A percentile compares a stretch with the other conserved stretches of the same genome.
These are phyloP conservation scores for Scolopax rusticola DNA, from an alignment of 2,797 vertebrate species.

Conservation along the genomic window DNA sequence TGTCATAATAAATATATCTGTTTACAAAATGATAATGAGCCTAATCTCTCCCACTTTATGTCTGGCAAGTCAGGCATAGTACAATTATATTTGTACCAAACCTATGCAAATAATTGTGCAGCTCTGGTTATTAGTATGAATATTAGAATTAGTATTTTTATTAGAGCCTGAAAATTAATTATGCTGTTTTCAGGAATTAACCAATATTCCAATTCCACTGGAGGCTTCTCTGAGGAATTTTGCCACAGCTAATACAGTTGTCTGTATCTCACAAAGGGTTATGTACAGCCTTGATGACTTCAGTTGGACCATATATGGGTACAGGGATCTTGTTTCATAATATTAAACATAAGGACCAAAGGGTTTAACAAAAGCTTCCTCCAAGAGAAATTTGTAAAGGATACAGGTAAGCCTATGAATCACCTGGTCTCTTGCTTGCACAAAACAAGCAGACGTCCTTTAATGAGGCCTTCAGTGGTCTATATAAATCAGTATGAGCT, in stretches of 20 bases:
- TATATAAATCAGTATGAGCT: background rate
- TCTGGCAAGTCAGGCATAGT: background rate
- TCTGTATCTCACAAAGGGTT: background rate
- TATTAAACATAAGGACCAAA: background rate
- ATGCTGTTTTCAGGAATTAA: slow-evolving; percentile 27
- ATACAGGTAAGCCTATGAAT: background rate
- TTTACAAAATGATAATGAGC: background rate
- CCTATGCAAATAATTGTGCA: background rate
- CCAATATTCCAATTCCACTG: background rate
- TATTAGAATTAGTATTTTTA: slow-evolving; percentile 20
- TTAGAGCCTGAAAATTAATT: slow-evolving; percentile 6
- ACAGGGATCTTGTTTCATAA: background rate
- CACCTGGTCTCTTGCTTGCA: background rate
- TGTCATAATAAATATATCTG: background rate
- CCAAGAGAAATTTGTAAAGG: background rate
- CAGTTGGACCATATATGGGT: background rate
- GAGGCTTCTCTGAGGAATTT: background rate
- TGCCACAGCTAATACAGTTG: background rate
- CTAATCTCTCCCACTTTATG: background rate
- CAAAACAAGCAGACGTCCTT: background rate
- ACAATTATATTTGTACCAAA: background rate
- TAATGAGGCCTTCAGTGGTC: background rate
- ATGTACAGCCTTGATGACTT: slow-evolving; percentile 15
- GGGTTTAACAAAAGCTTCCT: background rate
- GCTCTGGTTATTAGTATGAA: background rate